Evolutionary conservation across 1,140 invertebrate genomes (phyloP).

Genomic region (Lordiphosa mommai): DNA sequence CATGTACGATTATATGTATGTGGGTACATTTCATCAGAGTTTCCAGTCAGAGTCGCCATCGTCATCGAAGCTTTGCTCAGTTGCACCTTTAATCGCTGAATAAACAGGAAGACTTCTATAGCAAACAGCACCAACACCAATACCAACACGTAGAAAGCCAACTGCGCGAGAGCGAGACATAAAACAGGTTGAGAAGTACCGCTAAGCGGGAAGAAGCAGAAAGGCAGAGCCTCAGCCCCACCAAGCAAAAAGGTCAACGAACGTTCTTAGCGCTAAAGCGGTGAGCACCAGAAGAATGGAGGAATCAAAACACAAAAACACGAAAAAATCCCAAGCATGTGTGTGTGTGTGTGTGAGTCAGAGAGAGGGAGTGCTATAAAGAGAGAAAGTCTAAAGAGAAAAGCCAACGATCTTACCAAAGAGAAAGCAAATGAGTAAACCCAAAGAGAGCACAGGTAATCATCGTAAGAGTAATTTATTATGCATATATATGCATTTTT

Average conservation of each 20-base stretch:
- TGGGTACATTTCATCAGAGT: conserved; percentile 49
- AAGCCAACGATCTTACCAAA: conserved; percentile 4
- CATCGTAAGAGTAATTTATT: conserved; percentile 20
- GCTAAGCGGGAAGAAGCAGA: conserved; percentile 57
- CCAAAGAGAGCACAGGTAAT: conserved; percentile 20
- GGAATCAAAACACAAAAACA: conserved; percentile 77
- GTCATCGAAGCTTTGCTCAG: conserved; percentile 45
- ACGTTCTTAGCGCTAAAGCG: conserved; percentile 70
- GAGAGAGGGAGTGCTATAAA: conserved; percentile 7
- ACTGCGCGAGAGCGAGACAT: conserved; percentile 26
- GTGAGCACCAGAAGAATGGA: conserved; percentile 55
- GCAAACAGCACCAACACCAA: conserved; percentile 47
- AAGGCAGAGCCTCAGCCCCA: conserved; percentile 22
- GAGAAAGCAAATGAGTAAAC: conserved; percentile 7
- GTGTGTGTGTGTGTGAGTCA: conserved; percentile 2
- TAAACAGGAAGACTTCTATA: conserved; percentile 77
- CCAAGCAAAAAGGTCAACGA: conserved; percentile 75
- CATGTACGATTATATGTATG: too few relatives aligned
- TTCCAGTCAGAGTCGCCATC: conserved; percentile 18
- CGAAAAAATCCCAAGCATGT: conserved; percentile 54
- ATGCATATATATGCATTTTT: conserved; percentile 56
- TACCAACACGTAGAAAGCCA: conserved; percentile 2
- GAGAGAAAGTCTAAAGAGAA: conserved; percentile 4
- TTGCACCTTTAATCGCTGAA: conserved; percentile 70
- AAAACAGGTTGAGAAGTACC: conserved; percentile 79